Percentiles rank a stretch among this genome's conserved stretches.
These are phyloP conservation scores for Nothobranchius furzeri DNA, from an alignment of 2,113 vertebrate genomes.

Conservation along the genomic window DNA sequence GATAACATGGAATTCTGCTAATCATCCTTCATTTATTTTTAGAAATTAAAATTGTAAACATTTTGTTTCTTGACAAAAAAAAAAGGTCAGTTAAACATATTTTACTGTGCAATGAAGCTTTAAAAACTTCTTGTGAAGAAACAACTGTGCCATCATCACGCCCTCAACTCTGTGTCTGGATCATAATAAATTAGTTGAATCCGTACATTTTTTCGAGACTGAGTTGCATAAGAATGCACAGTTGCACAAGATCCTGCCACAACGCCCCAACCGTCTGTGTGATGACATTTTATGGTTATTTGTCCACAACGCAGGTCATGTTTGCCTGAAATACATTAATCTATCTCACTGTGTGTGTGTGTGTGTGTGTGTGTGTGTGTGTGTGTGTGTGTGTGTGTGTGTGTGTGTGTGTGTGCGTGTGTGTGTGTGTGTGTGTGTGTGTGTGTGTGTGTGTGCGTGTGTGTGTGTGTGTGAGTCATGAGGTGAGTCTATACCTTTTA, in stretches of 20 bases:
- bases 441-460: background rate
- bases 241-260: conserved; percentile 10
- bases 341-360: too few relatives aligned
- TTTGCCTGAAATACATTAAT: conserved; percentile 6
- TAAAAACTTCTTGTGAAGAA: background rate
- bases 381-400: too few relatives aligned
- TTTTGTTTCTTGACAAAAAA: background rate
- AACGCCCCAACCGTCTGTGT: background rate
- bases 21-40: background rate
- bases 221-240: conserved; percentile 39
- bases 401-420: background rate
- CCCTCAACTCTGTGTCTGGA: conserved; percentile 10
- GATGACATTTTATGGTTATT: conserved; percentile 9
- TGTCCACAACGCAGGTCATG: conserved; percentile 11
- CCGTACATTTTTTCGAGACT: conserved; percentile 16
- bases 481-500: conserved; percentile 12
- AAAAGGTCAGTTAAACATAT: background rate
- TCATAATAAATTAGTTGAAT: conserved; percentile 4
- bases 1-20: conserved; percentile 1
- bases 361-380: too few relatives aligned
- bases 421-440: too few relatives aligned
- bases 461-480: conserved; percentile 14
- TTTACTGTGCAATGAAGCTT: conserved; percentile 2
- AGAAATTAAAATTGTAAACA: conserved; percentile 5
- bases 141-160: conserved; percentile 16